Evolutionary conservation across 1,140 invertebrate genomes (phyloP).

Genomic region (Dinoponera quadriceps): DNA sequence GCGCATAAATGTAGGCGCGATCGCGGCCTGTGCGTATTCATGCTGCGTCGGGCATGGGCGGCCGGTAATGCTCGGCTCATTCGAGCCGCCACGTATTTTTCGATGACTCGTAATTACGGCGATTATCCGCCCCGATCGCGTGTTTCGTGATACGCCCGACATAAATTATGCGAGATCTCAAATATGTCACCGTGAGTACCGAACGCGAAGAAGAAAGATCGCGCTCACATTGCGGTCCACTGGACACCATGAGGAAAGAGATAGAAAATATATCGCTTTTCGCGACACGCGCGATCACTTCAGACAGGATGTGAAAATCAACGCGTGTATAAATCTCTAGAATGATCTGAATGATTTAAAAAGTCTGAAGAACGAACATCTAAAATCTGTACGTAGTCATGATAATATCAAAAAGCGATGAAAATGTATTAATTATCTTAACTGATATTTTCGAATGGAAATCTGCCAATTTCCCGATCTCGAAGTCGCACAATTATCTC

Average conservation of each 20-base stretch:
- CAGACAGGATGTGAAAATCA: too few species aligned
- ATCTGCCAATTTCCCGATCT: too few species aligned
- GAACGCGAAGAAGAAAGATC: conserved; percentile 7
- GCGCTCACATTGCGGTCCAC: not conserved
- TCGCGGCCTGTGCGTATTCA: not conserved
- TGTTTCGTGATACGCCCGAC: not conserved
- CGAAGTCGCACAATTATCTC: too few species aligned
- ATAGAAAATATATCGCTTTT: not conserved
- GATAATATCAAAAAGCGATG: too few species aligned
- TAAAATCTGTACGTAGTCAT: too few species aligned
- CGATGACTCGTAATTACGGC: conserved; percentile 27
- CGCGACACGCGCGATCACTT: not conserved
- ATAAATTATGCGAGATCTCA: conserved; percentile 25
- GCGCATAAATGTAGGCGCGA: not conserved
- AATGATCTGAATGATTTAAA: too few species aligned
- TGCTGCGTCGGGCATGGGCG: not conserved
- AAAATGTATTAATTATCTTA: too few species aligned
- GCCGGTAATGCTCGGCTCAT: conserved; percentile 12
- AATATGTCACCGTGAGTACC: not conserved
- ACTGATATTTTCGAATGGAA: too few species aligned
- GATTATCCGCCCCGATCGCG: conserved; percentile 12
- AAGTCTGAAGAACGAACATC: too few species aligned
- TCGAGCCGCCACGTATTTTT: not conserved
- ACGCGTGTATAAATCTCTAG: too few species aligned
- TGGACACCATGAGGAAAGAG: too few species aligned